Evolutionary conservation across 2,888 invertebrate species (phyloP), one percentile per base, ranked within the genome.

Genomic region (Piscicola geometra): DNA sequence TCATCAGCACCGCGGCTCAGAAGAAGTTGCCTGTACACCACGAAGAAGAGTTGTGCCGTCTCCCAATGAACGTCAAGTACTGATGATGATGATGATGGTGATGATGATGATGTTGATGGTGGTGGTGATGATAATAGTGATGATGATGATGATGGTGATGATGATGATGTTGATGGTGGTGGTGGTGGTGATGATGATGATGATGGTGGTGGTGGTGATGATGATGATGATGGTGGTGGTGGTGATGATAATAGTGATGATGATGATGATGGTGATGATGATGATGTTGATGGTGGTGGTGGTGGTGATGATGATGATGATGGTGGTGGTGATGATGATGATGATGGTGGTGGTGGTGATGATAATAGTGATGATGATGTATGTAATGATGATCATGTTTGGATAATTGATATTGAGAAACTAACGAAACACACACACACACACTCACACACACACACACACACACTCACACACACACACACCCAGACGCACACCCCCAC

Each of bases 11-110:
- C n/a, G 3, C 60, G 41, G 41, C 15, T 15, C 5, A 9, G 5
- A n/a, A 5, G 15, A 9, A 25, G 73, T 2, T 82, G 79, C 2
- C 89, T 87, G 84, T 90, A 94, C 0, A 92, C 89, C 0, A 90
- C 93, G 76, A 92, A 90, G 87, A 94, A 94, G 82, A 93, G 92
- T 73, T 82, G 81, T 1, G 82, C 82, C 25, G 84, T 85, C 75
- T 83, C 79, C 85, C 86, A 86, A 1, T 81, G 77, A 21, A 84
- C 77, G 78, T 85, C 82, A 75, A 82, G 69, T 25, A 83, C 85
- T 84, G 81, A 68, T 80, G 79, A 47, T 75, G 75, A 64, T 28
- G 47, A 18, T 64, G 36, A 75, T 30, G 18, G 68, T 32, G 3
- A 12, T 71, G n/a, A 50, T 50, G 35, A 50, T 50, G 41, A 15